phyloP scores from a whole-genome alignment of 1,140 invertebrate genomes.

The Drusus annulatus region DNA sequence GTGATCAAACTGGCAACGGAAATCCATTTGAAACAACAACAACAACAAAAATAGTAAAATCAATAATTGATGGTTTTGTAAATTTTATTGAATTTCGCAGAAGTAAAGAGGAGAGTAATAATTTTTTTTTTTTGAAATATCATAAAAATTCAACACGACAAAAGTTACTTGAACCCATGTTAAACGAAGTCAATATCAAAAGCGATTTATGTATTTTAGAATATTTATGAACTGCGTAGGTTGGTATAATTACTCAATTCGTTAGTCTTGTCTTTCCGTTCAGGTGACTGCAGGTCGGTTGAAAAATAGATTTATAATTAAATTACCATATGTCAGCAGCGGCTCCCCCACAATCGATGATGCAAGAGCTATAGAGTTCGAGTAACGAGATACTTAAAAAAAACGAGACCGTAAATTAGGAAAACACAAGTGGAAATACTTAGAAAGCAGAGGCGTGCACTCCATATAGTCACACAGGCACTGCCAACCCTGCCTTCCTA shows the following conservation, averaged over 20 bases:
- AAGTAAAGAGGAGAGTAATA: neutral
- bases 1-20: no score
- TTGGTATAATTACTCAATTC: neutral
- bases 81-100: neutral
- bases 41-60: no score
- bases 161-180: neutral
- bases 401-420: no score
- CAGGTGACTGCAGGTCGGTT: constrained; percentile 1
- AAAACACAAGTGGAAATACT: no score
- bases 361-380: neutral
- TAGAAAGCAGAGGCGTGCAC: no score
- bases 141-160: neutral
- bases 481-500: no score
- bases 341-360: no score
- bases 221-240: neutral
- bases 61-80: no score
- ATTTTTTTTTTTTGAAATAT: neutral
- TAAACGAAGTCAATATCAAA: neutral
- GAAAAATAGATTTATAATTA: constrained; percentile 5
- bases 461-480: no score
- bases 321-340: constrained; percentile 22
- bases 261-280: neutral
- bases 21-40: no score
- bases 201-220: neutral
- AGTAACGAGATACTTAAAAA: no score